These are phyloP conservation scores for Malurus elegans DNA, from an alignment of 2,113 vertebrate species.

Conservation along the genomic window DNA sequence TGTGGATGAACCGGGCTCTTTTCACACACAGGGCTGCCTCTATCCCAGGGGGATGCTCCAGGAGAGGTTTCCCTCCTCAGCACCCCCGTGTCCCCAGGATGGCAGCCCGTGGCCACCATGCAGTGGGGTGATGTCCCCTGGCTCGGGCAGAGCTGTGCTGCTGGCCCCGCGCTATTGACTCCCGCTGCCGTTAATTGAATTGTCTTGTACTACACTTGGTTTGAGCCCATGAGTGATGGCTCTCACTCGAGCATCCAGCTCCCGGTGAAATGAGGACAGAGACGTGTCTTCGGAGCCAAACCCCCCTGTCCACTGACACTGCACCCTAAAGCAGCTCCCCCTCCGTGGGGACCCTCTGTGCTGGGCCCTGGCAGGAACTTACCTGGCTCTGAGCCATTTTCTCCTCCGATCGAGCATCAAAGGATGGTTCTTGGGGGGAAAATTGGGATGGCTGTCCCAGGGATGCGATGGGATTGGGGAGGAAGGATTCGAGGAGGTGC, in stretches of 20 bases:
- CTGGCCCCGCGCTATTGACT: background rate
- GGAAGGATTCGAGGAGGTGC: background rate
- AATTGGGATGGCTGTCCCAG: fast-evolving
- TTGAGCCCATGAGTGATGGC: background rate
- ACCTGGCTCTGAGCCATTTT: background rate
- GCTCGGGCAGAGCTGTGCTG: background rate
- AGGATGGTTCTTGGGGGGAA: fast-evolving
- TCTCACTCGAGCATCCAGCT: background rate
- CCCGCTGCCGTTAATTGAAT: background rate
- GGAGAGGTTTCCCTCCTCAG: background rate
- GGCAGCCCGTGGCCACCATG: background rate
- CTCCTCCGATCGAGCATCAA: fast-evolving
- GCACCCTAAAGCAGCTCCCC: background rate
- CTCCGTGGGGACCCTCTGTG: background rate
- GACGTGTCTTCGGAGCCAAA: fast-evolving
- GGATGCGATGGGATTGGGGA: fast-evolving
- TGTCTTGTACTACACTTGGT: slow-evolving; percentile 33
- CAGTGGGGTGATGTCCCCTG: background rate
- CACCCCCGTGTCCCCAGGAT: background rate
- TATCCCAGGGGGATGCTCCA: fast-evolving
- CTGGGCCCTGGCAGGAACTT: background rate
- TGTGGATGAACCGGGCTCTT: background rate
- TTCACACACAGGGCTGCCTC: background rate
- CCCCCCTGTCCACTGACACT: fast-evolving
- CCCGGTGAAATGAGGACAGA: background rate